Evolutionary conservation across 2,113 vertebrate genomes (phyloP), one percentile per base, ranked within the genome.

Genomic region (Gymnarchus niloticus): DNA sequence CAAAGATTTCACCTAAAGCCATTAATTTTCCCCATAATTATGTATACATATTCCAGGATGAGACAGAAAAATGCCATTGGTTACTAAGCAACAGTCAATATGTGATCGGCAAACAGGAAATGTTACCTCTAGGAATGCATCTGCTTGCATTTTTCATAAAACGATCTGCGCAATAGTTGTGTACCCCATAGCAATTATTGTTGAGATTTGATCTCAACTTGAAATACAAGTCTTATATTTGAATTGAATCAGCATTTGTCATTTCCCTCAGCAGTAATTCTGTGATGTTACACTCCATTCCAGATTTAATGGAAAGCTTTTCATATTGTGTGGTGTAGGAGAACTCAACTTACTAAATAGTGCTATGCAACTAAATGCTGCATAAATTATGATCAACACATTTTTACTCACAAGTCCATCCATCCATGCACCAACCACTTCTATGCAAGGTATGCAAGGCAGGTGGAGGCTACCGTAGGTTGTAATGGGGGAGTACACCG

Each of bases 41-140:
- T 65, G 0, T 61, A 1, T 33, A 4, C 28, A 4, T 33, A 12
- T 61, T 25, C 12, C n/a, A n/a, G n/a, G n/a, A n/a, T n/a, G n/a
- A 61, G n/a, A 61, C 9, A 78, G 8, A 21, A 21, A 44, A 23
- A 78, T 46, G 44, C 17, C 9, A 48, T 49, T 80, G 41, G 76
- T 80, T 80, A 80, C 76, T 41, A 46, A 49, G 76, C 76, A 80
- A 46, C 76, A 48, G 76, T 80, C 76, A 46, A n/a, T 23, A 49
- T 80, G 41, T 49, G 23, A 80, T 80, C 76, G 3, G 21, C 28
- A 46, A 77, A 48, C 37, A 77, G 41, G 33, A 37, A 49, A 78
- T 78, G 23, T 78, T 78, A 78, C 41, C 2, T 78, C 46, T 23
- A 81, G n/a, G 76, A 78, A 78, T 48, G 44, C 21, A 48, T 1